Conservation (phyloP, 2,888 invertebrate species). For the Pseudeuparius sepicola region DNA sequence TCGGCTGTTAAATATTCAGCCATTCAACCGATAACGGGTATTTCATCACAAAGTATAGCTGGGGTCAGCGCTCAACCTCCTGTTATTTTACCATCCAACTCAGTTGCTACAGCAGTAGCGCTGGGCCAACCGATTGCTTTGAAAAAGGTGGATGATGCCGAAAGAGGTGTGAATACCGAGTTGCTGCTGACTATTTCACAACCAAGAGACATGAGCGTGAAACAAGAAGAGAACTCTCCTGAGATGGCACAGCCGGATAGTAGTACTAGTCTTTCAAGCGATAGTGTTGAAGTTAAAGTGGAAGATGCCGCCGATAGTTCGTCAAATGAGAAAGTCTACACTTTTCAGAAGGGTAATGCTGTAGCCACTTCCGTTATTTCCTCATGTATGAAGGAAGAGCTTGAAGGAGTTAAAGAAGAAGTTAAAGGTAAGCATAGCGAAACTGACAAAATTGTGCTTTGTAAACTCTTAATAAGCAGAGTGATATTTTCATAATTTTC, state of each 20-base stretch:
- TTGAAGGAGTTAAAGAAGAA: too few species aligned
- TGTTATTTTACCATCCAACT: constrained; percentile 37
- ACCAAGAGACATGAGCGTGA: constrained; percentile 27
- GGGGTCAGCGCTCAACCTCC: constrained; percentile 39
- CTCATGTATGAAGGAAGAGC: constrained; percentile 26
- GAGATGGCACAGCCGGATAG: constrained; percentile 31
- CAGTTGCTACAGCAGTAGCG: constrained; percentile 35
- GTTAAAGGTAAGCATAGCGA: too few species aligned
- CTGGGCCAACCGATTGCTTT: constrained; percentile 36
- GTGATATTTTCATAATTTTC: too few species aligned
- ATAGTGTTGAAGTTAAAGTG: constrained; percentile 30
- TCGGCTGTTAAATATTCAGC: constrained; percentile 46
- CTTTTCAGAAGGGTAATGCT: constrained; percentile 30
- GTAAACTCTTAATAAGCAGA: too few species aligned
- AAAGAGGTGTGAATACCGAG: constrained; percentile 32
- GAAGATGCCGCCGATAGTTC: constrained; percentile 30
- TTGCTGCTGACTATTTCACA: constrained; percentile 36
- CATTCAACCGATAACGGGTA: constrained; percentile 38
- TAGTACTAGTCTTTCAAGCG: constrained; percentile 29
- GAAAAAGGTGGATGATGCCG: constrained; percentile 36
- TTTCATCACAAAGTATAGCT: constrained; percentile 37
- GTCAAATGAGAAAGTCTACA: constrained; percentile 26
- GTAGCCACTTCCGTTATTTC: constrained; percentile 38
- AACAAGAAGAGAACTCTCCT: constrained; percentile 11
- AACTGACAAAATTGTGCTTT: too few species aligned